phyloP scores from a whole-genome alignment of 2,113 vertebrate genomes.

The Ivindomyrus marchei region DNA sequence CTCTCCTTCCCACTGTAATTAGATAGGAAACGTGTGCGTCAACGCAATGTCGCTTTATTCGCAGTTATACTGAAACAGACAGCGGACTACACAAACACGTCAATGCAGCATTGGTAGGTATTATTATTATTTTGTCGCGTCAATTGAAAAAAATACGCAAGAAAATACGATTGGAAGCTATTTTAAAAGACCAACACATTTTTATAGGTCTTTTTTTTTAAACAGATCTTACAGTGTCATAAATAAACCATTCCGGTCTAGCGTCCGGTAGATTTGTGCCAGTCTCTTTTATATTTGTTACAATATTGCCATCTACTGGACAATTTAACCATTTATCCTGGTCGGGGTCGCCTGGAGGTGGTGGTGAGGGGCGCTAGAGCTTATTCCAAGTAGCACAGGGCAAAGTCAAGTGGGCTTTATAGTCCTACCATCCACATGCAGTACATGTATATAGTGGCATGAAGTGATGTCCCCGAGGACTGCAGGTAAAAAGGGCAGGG shows the following conservation, averaged over 20 bases:
- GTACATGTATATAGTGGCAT: background rate
- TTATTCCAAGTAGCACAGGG: background rate
- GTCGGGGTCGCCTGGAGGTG: background rate
- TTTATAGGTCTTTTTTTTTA: background rate
- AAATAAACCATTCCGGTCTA: background rate
- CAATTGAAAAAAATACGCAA: background rate
- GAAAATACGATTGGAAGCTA: background rate
- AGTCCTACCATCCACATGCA: background rate
- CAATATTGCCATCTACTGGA: slow-evolving; percentile 27
- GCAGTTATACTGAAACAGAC: background rate
- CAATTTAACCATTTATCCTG: background rate
- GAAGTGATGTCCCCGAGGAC: background rate
- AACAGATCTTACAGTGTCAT: background rate
- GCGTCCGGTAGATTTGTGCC: background rate
- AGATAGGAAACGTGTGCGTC: background rate
- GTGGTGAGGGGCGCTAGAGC: background rate
- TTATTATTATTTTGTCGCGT: background rate
- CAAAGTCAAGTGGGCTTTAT: background rate
- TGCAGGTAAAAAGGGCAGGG: background rate
- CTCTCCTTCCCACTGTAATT: background rate
- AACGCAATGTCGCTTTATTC: background rate
- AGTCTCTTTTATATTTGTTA: slow-evolving; percentile 5
- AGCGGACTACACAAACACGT: no score
- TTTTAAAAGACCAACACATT: background rate
- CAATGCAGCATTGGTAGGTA: no score